Evolutionary conservation across 2,113 vertebrate genomes (phyloP), one percentile per base, ranked within the genome.

Genomic region (Hippopotamus amphibius): DNA sequence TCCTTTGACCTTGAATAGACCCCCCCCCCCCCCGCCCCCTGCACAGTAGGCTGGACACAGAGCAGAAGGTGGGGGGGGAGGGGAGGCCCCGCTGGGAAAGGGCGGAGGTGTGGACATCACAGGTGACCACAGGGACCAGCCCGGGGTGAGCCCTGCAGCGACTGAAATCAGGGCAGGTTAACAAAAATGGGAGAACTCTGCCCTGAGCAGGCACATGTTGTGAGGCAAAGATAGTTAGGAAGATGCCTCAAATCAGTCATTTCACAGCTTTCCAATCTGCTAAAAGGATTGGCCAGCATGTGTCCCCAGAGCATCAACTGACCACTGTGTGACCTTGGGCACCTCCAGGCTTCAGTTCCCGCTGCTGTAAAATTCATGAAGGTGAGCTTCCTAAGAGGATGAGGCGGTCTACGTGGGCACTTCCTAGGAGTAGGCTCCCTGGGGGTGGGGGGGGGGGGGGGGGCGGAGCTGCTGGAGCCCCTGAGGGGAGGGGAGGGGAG

Each of bases 101-200:
- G 22, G 63, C 26, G n/a, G n/a, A 19, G 14, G 0, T 11, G 8
- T 30, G 30, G 57, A 3, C 5, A 6, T 92, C 19, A 57, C 3
- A 13, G 41, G 24, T 59, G 30, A 50, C 16, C 0, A 21, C 6
- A 13, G 28, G 13, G 7, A 88, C 12, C 59, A 22, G 3, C 2
- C 55, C 7, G 21, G 11, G 14, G 15, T 76, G 21, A 37, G 28
- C 43, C 82, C 4, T 0, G 21, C 21, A 22, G 7, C 0, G 0
- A 43, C 63, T 43, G 22, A 72, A 87, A 90, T 46, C 11, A 11
- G 26, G 26, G 55, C 80, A 19, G 16, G 30, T 89, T 19, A 57
- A 46, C 57, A 59, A 87, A 80, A 91, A 37, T 1, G 5, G 16
- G 10, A 46, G 43, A 33, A 55, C 41, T 41, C 12, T 61, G 26